Base-by-base conservation (phyloP, 2,797 vertebrate genomes). In the Hephaestus fuliginosus region DNA sequence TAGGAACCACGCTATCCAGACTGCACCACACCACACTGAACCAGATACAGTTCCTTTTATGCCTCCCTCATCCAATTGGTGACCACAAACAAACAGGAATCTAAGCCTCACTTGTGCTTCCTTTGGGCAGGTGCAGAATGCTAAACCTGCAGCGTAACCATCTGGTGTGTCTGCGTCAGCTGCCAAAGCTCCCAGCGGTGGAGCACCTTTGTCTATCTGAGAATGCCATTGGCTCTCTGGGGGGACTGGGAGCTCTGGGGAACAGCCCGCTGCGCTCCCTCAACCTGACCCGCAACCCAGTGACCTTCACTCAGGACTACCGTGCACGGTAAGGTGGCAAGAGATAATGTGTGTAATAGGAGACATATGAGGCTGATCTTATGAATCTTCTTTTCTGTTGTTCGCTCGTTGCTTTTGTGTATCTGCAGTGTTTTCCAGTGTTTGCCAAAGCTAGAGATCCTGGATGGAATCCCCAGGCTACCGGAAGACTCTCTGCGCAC, bases 391-490 rank as follows among this genome's bases (percentile, higher is more conserved):
- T 28, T 9, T 8, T 48, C 4, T 28, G 3, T 41, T 1, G 12
- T 41, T 53, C 39, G 56, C 20, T 73, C 20, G 78, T 46, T 85
- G 66, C 89, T 71, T n/a, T 7, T 11, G 8, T 67, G 28, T 66
- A 20, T 49, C 3, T 70, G 41, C 92, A 99, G 98, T 39, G 97
- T 99, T 25, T 99, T 99, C 92, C 96, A 94, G 90, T 97, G 90
- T 94, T 96, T 99, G 97, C 98, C 98, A 98, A 98, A 98, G 84
- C 95, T 99, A 74, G 95, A 97, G 94, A 90, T 93, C 69, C 93
- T 99, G 91, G 98, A 99, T 88, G 98, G 97, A 43, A 95, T 98
- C 87, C 95, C 96, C 41, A 98, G 97, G 80, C 91, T 98, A 91
- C 96, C 97, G 94, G 97, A 97, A 91, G 97, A 99, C 87, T 95